Evolutionary conservation across 2,797 vertebrate genomes (phyloP).

Genomic region (Amniataba percoides): DNA sequence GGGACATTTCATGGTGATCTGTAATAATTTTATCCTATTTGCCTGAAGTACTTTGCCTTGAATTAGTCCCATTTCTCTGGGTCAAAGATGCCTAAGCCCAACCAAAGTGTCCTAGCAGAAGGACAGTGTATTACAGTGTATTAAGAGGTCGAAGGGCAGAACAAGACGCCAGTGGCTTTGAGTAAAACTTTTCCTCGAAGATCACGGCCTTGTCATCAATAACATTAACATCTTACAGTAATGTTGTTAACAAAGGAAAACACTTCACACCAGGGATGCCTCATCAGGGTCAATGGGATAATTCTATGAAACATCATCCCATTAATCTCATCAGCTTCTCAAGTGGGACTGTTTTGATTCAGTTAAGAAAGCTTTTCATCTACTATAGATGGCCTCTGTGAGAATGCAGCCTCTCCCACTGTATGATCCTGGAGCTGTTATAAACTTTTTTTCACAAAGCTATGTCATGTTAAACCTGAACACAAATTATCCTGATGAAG

Average conservation of each 20-base stretch:
- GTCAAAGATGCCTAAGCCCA: neutral
- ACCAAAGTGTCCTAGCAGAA: constrained; percentile 46
- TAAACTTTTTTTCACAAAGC: neutral
- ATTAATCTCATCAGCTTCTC: constrained; percentile 25
- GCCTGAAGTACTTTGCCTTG: no score
- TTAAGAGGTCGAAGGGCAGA: constrained; percentile 67
- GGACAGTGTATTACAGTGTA: constrained; percentile 46
- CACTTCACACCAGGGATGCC: constrained; percentile 13
- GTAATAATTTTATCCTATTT: no score
- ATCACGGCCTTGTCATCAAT: constrained; percentile 30
- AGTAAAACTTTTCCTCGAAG: constrained; percentile 55
- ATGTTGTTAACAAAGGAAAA: constrained; percentile 46
- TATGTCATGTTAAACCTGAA: neutral
- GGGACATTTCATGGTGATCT: no score
- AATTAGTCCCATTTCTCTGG: neutral
- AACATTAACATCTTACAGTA: constrained; percentile 51
- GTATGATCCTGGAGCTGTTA: no score
- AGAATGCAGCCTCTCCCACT: no score
- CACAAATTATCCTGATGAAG: constrained; percentile 1
- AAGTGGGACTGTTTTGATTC: neutral
- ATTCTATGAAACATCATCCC: constrained; percentile 42
- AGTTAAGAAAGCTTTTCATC: neutral
- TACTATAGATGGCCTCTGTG: no score
- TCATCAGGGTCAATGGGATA: constrained; percentile 17
- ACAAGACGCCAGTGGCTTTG: constrained; percentile 56